Evolutionary conservation across 1,140 invertebrate species (phyloP), one percentile per base, ranked within the genome.

Genomic region (Hormaphis cornu): DNA sequence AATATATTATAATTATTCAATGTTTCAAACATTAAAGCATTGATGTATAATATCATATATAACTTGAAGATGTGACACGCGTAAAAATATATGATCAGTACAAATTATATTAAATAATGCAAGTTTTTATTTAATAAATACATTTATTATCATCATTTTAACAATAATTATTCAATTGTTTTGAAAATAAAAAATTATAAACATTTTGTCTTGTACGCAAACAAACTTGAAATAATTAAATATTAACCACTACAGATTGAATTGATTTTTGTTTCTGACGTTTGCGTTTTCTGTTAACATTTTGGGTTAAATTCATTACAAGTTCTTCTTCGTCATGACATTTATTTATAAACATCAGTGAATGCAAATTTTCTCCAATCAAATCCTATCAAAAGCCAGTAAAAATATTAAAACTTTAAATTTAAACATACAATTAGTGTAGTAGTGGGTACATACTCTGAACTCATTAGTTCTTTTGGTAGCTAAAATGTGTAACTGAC

Each of bases 311-410:
- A 16, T 66, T 50, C 3, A 66, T 48, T 66, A 66, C 42, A 2
- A 66, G 16, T 14, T 66, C 44, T 33, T 66, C 59, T 22, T 66
- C 59, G 20, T 66, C 59, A 35, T 66, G 59, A 1, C 28, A 48
- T 22, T 66, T 66, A n/a, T 50, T 66, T 50, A 93, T 74, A 76
- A 91, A 87, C 63, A 86, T 81, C 73, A 97, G 80, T 0, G 87
- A 92, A 77, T 92, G 87, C 53, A 90, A 78, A 81, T 98, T 98
- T 76, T 88, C 91, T 4, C 93, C 94, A 63, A 94, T 80, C 56
- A 84, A 83, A 79, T 97, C 90, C 85, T 95, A 37, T 37, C 22
- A 7, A 77, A 71, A 79, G 82, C 77, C 72, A 73, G 71, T 63
- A 74, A 74, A 46, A 50, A 59, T 40, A 54, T 28, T 14, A 71